Evolutionary conservation across 2,888 invertebrate species (phyloP).

Genomic region (Nineta flava): DNA sequence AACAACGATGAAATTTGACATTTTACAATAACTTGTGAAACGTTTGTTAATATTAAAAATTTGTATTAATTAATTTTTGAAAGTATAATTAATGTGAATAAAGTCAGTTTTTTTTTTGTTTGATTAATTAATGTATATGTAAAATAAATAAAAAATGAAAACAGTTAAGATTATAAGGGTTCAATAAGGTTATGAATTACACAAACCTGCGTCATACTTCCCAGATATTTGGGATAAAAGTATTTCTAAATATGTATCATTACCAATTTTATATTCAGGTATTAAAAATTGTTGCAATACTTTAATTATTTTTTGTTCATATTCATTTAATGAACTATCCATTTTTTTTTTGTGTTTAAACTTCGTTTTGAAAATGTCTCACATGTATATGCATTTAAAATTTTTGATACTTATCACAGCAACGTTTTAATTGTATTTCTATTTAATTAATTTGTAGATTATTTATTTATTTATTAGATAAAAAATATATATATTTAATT

Average conservation of each 20-base stretch:
- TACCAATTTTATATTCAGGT: slow-evolving; percentile 38
- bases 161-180: too few species aligned
- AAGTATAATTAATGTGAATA: not conserved
- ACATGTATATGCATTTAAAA: too few species aligned
- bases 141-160: not conserved
- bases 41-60: not conserved
- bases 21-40: too few species aligned
- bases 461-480: too few species aligned
- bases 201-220: slow-evolving; percentile 33
- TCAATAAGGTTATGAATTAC: not conserved
- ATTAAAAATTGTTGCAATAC: slow-evolving; percentile 39
- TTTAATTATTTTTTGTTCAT: slow-evolving; percentile 35
- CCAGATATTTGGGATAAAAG: slow-evolving; percentile 42
- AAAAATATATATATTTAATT: too few species aligned
- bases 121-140: not conserved
- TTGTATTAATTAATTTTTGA: not conserved
- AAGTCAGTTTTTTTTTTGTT: not conserved
- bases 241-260: slow-evolving; percentile 47
- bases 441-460: too few species aligned
- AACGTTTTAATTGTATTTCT: too few species aligned
- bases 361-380: too few species aligned
- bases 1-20: too few species aligned
- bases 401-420: too few species aligned
- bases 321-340: slow-evolving; percentile 17
- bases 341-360: slow-evolving; percentile 11